Conservation (phyloP, 1,140 invertebrate species). For the Panulirus ornatus region DNA sequence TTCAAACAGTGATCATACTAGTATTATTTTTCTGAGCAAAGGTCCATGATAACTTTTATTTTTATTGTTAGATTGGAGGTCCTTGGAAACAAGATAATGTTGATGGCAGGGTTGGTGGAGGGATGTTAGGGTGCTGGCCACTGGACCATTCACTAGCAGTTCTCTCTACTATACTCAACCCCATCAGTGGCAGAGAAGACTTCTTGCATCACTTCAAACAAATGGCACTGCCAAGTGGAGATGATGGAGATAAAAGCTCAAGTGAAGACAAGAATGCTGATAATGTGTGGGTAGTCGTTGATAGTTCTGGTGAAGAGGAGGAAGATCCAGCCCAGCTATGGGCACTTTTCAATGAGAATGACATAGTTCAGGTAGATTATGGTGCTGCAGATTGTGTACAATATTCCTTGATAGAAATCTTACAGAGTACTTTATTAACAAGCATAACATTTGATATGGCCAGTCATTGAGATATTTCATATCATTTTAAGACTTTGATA, state of each 20-base stretch:
- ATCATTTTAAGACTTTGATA: too few relatives aligned
- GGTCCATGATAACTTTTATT: too few relatives aligned
- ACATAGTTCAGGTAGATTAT: slow-evolving; percentile 53
- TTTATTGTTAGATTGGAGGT: slow-evolving; percentile 39
- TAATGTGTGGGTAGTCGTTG: slow-evolving; percentile 66
- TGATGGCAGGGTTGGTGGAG: neutral
- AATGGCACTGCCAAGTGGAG: slow-evolving; percentile 83
- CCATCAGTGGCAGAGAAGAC: slow-evolving; percentile 77
- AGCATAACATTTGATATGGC: too few relatives aligned
- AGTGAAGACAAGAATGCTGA: slow-evolving; percentile 9
- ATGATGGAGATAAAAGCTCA: slow-evolving; percentile 71
- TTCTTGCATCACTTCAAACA: slow-evolving; percentile 78
- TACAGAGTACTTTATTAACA: too few relatives aligned
- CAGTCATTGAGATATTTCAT: too few relatives aligned
- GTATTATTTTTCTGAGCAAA: neutral
- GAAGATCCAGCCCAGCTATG: slow-evolving; percentile 59
- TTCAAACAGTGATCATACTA: neutral
- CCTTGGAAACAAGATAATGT: slow-evolving; percentile 14
- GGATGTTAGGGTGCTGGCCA: slow-evolving; percentile 51
- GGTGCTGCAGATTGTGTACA: too few relatives aligned
- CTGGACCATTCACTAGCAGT: slow-evolving; percentile 78
- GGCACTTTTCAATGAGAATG: slow-evolving; percentile 60
- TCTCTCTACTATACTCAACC: slow-evolving; percentile 75
- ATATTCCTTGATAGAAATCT: too few relatives aligned
- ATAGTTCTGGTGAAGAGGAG: slow-evolving; percentile 64